Evolutionary conservation across 1,140 invertebrate species (phyloP), one percentile per base, ranked within the genome.

Genomic region (Heliconius melpomene): DNA sequence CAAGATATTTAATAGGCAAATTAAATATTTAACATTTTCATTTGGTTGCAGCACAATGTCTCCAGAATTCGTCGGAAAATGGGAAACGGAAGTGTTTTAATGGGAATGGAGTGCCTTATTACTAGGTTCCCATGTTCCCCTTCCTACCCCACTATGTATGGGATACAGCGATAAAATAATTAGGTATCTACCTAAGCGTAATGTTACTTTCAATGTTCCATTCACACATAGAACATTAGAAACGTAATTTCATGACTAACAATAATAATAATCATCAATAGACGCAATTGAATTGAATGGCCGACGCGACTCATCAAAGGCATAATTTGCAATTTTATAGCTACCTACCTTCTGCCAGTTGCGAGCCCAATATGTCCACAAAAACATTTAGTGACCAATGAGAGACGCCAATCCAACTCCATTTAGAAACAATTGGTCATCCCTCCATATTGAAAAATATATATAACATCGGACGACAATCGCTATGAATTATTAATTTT

Each of bases 351-450:
- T 74, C 52, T 52, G 72, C 87, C 87, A 84, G 85, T 83, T 77
- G 71, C 77, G 74, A 60, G 77, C 90, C 89, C 79, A 86, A 89
- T 91, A 86, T 86, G 90, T 88, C 81, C 74, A 87, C 79, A 81
- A 86, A 88, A 84, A 88, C 84, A 90, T 90, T 90, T 84, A 54
- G 76, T 81, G 83, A 80, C 80, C 83, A 86, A 90, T 86, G 79
- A 84, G 86, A 88, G 88, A 89, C 83, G 82, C 82, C 83, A 83
- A 85, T 88, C 82, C 82, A 81, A 83, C 75, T 85, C 90, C 91
- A 86, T 90, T 88, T 90, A 86, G 84, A 86, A 86, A 72, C 38
- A 54, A 87, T 86, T 84, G 86, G 84, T 85, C 82, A 84, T 81
- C 80, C 85, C 75, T 83, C 87, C 85, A 86, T 88, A 79, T 86